Evolutionary conservation across 2,888 invertebrate species (phyloP), one percentile per base, ranked within the genome.

Genomic region (Tipula lateralis): DNA sequence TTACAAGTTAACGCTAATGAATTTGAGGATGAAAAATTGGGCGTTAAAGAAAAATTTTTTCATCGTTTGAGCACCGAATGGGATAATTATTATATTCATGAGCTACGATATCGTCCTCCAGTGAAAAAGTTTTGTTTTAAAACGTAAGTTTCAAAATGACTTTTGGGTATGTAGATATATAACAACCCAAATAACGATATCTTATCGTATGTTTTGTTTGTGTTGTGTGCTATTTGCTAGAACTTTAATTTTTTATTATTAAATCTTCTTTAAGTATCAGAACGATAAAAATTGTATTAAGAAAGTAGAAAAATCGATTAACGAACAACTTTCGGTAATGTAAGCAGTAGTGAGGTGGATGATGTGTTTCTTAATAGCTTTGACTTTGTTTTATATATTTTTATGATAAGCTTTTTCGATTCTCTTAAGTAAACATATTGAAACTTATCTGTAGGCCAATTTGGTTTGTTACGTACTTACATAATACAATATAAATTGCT

Each of bases 61-160:
- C 84, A 86, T 85, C 86, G 86, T 19, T 83, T 86, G 30, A 84
- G 80, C 6, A 86, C 86, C 12, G 86, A 86, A 32, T 85, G 85
- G 84, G 86, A 86, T 81, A 30, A 85, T 13, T 84, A 83, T 83
- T 86, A 85, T 84, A 84, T 86, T 16, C 50, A 85, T 83, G 85
- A 86, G 19, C 44, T 86, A 36, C 84, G 85, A 7, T 32, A 86
- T 83, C 84, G 85, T 66, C 85, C 85, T 7, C 80, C 32, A 19
- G 32, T 83, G 1, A 83, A 82, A 36, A 85, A 85, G 66, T 86
- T 85, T 85, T 84, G 84, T 66, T 84, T 85, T 19, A 86, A 86
- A 84, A 85, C 84, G 81, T 80, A 85, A 84, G 44, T 84, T 83
- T n/a, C n/a, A n/a, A 44, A 44, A 44, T 44, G 24, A 9, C 66